These are phyloP conservation scores for Spilogale gracilis DNA, from an alignment of 2,113 vertebrate genomes.

Conservation along the genomic window DNA sequence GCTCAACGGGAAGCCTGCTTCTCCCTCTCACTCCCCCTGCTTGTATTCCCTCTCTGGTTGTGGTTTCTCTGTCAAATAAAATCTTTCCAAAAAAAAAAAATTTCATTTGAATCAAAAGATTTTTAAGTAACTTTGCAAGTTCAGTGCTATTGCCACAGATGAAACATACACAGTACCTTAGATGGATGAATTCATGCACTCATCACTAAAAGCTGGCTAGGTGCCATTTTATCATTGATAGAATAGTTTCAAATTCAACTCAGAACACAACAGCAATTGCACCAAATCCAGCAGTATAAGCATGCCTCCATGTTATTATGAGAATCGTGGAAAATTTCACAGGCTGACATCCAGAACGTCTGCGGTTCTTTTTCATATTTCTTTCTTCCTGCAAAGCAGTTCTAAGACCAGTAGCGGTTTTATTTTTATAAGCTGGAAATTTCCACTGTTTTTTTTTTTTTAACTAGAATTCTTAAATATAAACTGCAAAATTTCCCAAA, in stretches of 20 bases:
- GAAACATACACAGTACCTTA: neutral
- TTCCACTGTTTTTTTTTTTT: conserved; percentile 79
- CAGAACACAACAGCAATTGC: conserved; percentile 83
- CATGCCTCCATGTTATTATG: conserved; percentile 84
- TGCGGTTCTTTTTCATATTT: conserved; percentile 86
- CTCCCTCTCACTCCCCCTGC: no score
- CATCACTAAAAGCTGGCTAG: conserved; percentile 40
- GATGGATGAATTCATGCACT: neutral
- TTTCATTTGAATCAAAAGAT: neutral
- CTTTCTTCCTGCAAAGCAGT: conserved; percentile 85
- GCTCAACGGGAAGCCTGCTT: no score
- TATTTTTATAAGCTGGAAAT: conserved; percentile 81
- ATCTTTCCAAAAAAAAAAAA: no score
- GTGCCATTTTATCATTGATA: conserved; percentile 66
- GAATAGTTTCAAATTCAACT: conserved; percentile 86
- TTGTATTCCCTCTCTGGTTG: no score
- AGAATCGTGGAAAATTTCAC: conserved; percentile 88
- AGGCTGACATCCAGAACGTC: conserved; percentile 88
- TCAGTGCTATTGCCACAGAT: conserved; percentile 1
- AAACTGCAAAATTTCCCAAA: conserved; percentile 61
- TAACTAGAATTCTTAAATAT: conserved; percentile 62
- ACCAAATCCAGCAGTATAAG: conserved; percentile 76
- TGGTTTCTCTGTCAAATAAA: no score
- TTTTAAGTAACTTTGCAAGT: conserved; percentile 51
- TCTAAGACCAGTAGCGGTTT: conserved; percentile 77